Conservation (phyloP, 2,113 vertebrate genomes). For the Otis tarda region DNA sequence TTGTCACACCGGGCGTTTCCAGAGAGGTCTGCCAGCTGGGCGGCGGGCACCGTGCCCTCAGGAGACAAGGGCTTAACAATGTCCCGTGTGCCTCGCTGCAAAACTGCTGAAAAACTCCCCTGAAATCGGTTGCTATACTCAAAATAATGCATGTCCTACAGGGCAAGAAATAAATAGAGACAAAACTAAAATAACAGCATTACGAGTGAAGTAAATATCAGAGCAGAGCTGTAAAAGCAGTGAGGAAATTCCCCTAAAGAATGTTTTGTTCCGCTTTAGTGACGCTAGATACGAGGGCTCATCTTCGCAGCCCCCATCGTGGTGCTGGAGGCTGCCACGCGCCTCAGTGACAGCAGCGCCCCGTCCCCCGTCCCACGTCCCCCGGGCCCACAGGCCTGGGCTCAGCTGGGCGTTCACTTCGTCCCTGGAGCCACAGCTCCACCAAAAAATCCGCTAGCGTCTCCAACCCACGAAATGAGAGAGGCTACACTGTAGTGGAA, state of each 20-base stretch:
- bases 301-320: rapidly evolving
- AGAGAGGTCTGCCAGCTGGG: not conserved
- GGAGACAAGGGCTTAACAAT: not conserved
- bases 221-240: not conserved
- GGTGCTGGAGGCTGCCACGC: not conserved
- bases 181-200: not conserved
- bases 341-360: not conserved
- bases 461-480: rapidly evolving
- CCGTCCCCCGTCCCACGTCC: not conserved
- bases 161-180: slow-evolving; percentile 21
- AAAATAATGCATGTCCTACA: not conserved
- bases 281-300: not conserved
- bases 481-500: not conserved
- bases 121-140: not conserved
- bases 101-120: not conserved
- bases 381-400: rapidly evolving
- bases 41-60: rapidly evolving
- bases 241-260: slow-evolving; percentile 56
- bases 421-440: not conserved
- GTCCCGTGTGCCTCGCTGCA: not conserved
- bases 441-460: no score
- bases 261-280: slow-evolving; percentile 45
- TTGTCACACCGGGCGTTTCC: not conserved
- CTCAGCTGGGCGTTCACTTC: not conserved
- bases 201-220: not conserved